These are phyloP conservation scores for Rhinichthys klamathensis DNA, from an alignment of 2,113 vertebrate species.

Conservation along the genomic window DNA sequence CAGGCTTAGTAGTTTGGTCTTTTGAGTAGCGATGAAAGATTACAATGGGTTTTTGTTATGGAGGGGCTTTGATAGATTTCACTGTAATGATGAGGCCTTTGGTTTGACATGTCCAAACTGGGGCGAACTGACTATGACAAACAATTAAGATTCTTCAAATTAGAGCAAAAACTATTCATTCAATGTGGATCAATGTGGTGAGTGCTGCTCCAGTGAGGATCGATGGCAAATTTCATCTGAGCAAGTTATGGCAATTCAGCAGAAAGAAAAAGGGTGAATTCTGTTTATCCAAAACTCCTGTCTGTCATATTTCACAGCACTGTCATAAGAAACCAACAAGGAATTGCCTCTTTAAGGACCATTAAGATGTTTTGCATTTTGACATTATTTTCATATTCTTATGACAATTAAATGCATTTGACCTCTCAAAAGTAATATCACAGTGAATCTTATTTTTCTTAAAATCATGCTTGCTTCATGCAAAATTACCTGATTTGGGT, in stretches of 20 bases:
- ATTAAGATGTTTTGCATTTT: neutral
- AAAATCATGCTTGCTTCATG: neutral
- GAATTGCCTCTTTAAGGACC: neutral
- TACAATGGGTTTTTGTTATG: slow-evolving; percentile 35
- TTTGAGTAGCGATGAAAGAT: slow-evolving; percentile 9
- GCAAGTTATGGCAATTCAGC: neutral
- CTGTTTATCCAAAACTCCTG: neutral
- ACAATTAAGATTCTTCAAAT: neutral
- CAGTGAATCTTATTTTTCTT: neutral
- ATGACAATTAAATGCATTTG: neutral
- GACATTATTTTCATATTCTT: too few species aligned
- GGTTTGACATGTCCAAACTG: neutral
- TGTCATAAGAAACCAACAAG: neutral
- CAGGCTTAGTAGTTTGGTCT: neutral
- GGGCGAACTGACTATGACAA: neutral
- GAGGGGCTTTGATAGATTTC: neutral
- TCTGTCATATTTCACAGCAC: neutral
- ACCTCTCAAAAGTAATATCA: neutral
- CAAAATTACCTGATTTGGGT: neutral
- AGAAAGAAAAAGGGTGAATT: neutral
- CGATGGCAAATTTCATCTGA: neutral
- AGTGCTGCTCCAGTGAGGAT: slow-evolving; percentile 2
- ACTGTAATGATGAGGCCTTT: slow-evolving; percentile 15
- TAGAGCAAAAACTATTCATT: neutral
- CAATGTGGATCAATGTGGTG: neutral